Evolutionary conservation across 2,888 invertebrate genomes (phyloP).

Genomic region (Drosophila robusta): DNA sequence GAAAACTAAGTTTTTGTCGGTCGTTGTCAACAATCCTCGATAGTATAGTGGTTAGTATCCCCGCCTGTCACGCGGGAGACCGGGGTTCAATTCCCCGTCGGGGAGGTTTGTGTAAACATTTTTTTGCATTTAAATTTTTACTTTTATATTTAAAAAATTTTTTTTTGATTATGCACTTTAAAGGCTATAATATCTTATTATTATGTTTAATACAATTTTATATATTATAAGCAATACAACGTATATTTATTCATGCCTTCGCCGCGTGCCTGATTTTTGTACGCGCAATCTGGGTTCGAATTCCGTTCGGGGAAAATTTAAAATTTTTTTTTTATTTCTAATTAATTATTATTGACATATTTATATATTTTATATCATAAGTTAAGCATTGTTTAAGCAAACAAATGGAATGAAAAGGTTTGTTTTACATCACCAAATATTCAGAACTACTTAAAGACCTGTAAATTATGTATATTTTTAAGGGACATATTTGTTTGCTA

Average conservation of each 20-base stretch:
- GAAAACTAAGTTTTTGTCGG: constrained; percentile 34
- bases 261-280: background rate
- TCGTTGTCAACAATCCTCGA: constrained; percentile 67
- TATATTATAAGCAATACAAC: too few relatives aligned
- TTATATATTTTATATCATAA: too few relatives aligned
- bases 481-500: background rate
- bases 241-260: background rate
- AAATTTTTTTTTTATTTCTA: background rate
- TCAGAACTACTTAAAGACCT: too few relatives aligned
- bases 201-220: background rate
- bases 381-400: too few relatives aligned
- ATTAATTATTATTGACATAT: background rate
- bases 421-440: too few relatives aligned
- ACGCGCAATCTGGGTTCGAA: background rate
- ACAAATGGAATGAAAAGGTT: too few relatives aligned
- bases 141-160: background rate
- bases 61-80: constrained; percentile 84
- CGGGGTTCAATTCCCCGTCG: constrained; percentile 84
- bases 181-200: background rate
- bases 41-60: constrained; percentile 84
- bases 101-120: constrained; percentile 60
- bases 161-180: background rate
- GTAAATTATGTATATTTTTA: background rate
- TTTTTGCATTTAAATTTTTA: constrained; percentile 13
- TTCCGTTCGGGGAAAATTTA: background rate